Evolutionary conservation across 2,888 invertebrate species (phyloP).

Genomic region (Drosophila seclusa): DNA sequence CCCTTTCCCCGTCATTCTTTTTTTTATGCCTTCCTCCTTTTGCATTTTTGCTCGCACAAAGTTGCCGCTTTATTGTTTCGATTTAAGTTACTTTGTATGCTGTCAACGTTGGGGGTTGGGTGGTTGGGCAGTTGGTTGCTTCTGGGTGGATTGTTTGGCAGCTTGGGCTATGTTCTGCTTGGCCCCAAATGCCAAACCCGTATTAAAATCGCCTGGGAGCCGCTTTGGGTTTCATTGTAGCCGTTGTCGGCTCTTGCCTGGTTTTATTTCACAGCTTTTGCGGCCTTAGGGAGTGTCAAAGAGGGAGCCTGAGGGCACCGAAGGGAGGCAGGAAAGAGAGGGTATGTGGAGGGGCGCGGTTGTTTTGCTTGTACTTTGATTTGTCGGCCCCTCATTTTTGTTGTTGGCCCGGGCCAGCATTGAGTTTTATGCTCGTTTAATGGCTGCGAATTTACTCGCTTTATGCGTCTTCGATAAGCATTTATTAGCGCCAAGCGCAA

Average conservation of each 20-base stretch:
- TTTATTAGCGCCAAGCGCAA: conserved; percentile 73
- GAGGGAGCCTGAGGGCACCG: conserved; percentile 1
- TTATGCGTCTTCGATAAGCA: conserved; percentile 82
- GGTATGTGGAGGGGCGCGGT: conserved; percentile 2
- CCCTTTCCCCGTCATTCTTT: conserved; percentile 16
- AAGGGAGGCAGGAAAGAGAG: neutral
- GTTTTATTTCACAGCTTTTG: conserved; percentile 75
- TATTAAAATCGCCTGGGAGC: conserved; percentile 80
- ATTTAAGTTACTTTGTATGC: conserved; percentile 84
- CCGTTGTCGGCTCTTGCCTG: conserved; percentile 69
- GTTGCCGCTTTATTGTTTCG: conserved; percentile 84
- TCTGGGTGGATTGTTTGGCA: conserved; percentile 20
- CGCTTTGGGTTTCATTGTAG: conserved; percentile 78
- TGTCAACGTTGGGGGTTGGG: conserved; percentile 81
- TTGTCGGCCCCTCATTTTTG: conserved; percentile 69
- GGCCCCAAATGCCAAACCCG: conserved; percentile 65
- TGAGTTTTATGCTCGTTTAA: conserved; percentile 81
- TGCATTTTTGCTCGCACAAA: conserved; percentile 72
- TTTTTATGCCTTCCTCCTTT: conserved; percentile 60
- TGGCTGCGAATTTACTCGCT: conserved; percentile 82
- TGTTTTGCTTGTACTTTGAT: conserved; percentile 76
- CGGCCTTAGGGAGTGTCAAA: conserved; percentile 57
- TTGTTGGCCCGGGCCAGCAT: conserved; percentile 54
- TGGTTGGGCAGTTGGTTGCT: conserved; percentile 9
- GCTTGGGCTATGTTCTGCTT: conserved; percentile 26